phyloP scores from a whole-genome alignment of 2,113 vertebrate species.

The Tachycineta bicolor region DNA sequence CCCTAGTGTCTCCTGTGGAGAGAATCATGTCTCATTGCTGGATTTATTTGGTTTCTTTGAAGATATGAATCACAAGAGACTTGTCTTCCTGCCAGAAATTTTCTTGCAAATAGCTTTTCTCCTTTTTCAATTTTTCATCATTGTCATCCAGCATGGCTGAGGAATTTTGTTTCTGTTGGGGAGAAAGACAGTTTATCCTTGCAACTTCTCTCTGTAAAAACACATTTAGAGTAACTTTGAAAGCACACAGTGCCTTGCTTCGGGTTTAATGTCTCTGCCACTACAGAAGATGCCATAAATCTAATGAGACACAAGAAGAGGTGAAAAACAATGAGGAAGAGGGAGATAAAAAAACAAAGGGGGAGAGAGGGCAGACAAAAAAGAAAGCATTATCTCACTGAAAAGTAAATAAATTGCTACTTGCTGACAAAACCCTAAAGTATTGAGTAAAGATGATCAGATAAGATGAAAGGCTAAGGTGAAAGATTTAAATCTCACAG shows the following conservation, averaged over 20 bases:
- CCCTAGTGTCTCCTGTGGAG: background rate
- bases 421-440: background rate
- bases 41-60: conserved; percentile 19
- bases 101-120: conserved; percentile 3
- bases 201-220: background rate
- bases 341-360: background rate
- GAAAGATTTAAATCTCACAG: background rate
- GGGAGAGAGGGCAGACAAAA: background rate
- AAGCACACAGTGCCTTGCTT: background rate
- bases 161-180: background rate
- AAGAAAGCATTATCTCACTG: background rate
- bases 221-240: background rate
- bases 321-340: background rate
- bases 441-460: background rate
- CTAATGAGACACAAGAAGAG: background rate
- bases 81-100: background rate
- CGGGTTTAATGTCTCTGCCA: background rate
- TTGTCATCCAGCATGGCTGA: background rate
- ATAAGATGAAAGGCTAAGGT: background rate
- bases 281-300: background rate
- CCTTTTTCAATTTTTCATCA: background rate
- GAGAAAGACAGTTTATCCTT: background rate
- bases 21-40: background rate
- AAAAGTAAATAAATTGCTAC: background rate
- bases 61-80: conserved; percentile 7